These are phyloP conservation scores for Apodemia duryi DNA, from an alignment of 2,888 invertebrate genomes.

Conservation along the genomic window DNA sequence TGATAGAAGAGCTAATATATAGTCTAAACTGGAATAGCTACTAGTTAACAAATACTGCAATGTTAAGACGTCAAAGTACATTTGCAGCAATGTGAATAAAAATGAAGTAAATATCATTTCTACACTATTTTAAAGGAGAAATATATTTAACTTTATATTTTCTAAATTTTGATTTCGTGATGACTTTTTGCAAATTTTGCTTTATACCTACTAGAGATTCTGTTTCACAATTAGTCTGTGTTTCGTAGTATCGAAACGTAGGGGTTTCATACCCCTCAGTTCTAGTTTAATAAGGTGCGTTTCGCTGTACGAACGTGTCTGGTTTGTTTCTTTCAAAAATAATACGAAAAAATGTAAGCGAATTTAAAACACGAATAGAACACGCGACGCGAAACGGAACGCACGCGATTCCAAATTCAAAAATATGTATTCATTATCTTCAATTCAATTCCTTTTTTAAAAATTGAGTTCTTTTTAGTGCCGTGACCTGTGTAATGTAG, in stretches of 20 bases:
- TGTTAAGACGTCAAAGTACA: no score
- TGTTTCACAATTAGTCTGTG: conserved; percentile 45
- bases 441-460: conserved; percentile 31
- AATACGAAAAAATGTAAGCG: conserved; percentile 61
- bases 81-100: no score
- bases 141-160: no score
- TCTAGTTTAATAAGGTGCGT: conserved; percentile 52
- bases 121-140: no score
- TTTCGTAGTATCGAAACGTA: conserved; percentile 60
- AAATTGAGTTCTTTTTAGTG: conserved; percentile 33
- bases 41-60: no score
- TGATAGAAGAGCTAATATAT: no score
- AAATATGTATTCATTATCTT: conserved; percentile 30
- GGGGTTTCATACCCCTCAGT: conserved; percentile 58
- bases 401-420: conserved; percentile 36
- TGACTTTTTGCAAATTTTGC: background rate
- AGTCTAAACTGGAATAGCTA: no score
- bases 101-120: no score
- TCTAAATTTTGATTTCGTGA: no score
- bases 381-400: conserved; percentile 33
- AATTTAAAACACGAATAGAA: conserved; percentile 33
- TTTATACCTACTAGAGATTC: conserved; percentile 23
- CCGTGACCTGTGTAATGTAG: conserved; percentile 40
- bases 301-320: conserved; percentile 39
- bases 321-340: conserved; percentile 35